phyloP scores from a whole-genome alignment of 1,140 invertebrate species.

The Mesaphorura yosii region DNA sequence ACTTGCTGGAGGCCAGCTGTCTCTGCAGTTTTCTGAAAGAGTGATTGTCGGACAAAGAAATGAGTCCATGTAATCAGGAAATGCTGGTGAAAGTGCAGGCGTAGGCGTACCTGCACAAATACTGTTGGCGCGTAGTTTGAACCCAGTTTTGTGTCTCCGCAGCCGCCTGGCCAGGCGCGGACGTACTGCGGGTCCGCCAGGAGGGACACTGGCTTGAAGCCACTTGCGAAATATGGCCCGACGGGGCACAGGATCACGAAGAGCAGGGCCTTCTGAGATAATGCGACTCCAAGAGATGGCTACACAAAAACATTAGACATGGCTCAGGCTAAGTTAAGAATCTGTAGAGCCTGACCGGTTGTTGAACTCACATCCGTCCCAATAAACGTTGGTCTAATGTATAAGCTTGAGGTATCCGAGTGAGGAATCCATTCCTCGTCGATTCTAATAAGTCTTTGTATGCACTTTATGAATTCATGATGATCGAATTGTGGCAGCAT shows the following conservation, averaged over 20 bases:
- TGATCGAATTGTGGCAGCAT: slow-evolving; percentile 82
- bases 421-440: slow-evolving; percentile 97
- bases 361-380: slow-evolving; percentile 78
- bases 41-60: slow-evolving; percentile 1
- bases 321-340: slow-evolving; percentile 6
- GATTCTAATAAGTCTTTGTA: slow-evolving; percentile 73
- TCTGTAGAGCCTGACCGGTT: slow-evolving; percentile 1
- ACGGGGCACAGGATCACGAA: slow-evolving; percentile 87
- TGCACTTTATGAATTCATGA: slow-evolving; percentile 73
- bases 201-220: slow-evolving; percentile 61
- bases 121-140: slow-evolving; percentile 84
- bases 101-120: slow-evolving; percentile 50
- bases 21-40: slow-evolving; percentile 54
- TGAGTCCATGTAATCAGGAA: not conserved
- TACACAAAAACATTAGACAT: too few species aligned
- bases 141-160: slow-evolving; percentile 88
- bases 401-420: slow-evolving; percentile 73
- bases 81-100: not conserved
- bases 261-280: slow-evolving; percentile 70
- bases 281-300: slow-evolving; percentile 79
- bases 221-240: slow-evolving; percentile 73
- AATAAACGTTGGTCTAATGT: slow-evolving; percentile 92
- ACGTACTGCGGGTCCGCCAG: slow-evolving; percentile 68
- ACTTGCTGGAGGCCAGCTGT: slow-evolving; percentile 83
- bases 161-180: slow-evolving; percentile 90